Conservation (phyloP, 2,888 invertebrate species). For the Torymus tubicola region DNA sequence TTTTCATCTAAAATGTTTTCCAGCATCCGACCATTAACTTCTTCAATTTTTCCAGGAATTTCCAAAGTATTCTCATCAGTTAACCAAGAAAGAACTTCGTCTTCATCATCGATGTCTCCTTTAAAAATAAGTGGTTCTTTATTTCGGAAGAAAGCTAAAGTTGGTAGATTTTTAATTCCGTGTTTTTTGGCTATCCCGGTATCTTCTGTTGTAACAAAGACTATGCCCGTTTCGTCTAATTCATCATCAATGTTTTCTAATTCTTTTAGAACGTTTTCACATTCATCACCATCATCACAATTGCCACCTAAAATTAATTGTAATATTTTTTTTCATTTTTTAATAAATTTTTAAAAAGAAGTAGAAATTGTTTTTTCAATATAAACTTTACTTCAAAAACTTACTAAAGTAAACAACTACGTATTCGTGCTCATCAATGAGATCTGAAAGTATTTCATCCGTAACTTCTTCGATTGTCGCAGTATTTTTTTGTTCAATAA, state of each 20-base stretch:
- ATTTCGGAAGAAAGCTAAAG: conserved; percentile 93
- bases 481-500: conserved; percentile 90
- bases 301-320: conserved; percentile 81
- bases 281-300: conserved; percentile 91
- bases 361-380: too few species aligned
- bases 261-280: conserved; percentile 90
- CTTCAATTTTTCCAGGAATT: conserved; percentile 94
- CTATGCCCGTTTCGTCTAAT: conserved; percentile 93
- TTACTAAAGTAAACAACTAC: conserved; percentile 95
- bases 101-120: conserved; percentile 93
- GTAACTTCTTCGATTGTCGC: conserved; percentile 97
- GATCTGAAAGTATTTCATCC: conserved; percentile 90
- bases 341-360: too few species aligned
- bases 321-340: conserved; percentile 2
- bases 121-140: conserved; percentile 91
- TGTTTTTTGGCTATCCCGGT: conserved; percentile 87
- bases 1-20: conserved; percentile 92
- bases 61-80: conserved; percentile 93
- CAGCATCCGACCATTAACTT: conserved; percentile 92
- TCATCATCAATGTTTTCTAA: conserved; percentile 96
- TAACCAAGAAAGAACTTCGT: conserved; percentile 93
- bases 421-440: conserved; percentile 94
- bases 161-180: conserved; percentile 90
- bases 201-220: conserved; percentile 95
- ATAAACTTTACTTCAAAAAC: conserved; percentile 67